Evolutionary conservation across 53 echinoderm and acorn worm genomes (phyloP).

Genomic region (Crossaster papposus): DNA sequence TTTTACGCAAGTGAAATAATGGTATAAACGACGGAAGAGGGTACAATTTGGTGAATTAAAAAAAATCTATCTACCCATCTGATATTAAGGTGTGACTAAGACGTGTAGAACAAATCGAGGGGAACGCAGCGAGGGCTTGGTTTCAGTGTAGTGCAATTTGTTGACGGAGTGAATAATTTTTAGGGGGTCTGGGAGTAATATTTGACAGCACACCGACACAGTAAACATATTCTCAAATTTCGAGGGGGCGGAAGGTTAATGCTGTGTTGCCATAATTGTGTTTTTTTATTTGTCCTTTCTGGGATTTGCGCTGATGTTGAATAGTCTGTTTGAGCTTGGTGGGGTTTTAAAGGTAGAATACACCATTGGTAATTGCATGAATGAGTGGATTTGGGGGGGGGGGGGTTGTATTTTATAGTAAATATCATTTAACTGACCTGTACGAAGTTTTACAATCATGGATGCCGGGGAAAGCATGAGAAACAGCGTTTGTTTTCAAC

Average conservation of each 20-base stretch:
- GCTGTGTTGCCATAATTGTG: not conserved
- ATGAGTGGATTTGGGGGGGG: no score
- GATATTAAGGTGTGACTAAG: not conserved
- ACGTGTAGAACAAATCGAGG: not conserved
- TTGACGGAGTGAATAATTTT: constrained; percentile 48
- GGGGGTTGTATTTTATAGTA: no score
- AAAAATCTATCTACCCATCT: not conserved
- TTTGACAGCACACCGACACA: not conserved
- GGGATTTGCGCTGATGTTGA: not conserved
- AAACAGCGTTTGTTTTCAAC: no score
- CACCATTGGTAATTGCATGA: no score
- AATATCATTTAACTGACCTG: no score
- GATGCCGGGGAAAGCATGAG: no score
- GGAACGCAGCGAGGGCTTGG: not conserved
- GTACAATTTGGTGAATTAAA: not conserved
- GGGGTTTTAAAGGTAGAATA: no score
- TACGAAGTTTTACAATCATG: no score
- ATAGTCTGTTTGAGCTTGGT: no score
- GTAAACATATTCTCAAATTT: constrained; percentile 49
- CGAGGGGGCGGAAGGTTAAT: not conserved
- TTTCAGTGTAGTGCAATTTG: constrained; percentile 10
- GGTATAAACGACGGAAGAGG: not conserved
- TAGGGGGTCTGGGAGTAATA: not conserved
- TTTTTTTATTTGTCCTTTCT: not conserved
- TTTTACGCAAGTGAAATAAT: not conserved